Conservation (phyloP, 2,888 invertebrate species). For the Allacma fusca region DNA sequence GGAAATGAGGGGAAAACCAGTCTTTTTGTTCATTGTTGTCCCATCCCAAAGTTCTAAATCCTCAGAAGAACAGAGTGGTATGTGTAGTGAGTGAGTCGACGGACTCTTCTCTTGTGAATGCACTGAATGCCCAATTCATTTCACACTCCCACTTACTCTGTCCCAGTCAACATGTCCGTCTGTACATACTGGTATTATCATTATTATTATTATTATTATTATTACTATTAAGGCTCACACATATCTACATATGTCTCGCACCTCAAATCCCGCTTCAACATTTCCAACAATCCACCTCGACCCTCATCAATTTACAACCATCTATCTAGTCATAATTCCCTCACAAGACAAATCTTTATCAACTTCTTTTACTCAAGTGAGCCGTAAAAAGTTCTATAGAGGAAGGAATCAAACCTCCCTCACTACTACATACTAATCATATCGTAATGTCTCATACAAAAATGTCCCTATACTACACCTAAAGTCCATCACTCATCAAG, state of each 20-base stretch:
- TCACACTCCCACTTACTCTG: not conserved
- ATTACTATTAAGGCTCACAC: too few relatives aligned
- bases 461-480: too few relatives aligned
- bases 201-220: too few relatives aligned
- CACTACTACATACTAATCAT: too few relatives aligned
- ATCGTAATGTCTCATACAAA: too few relatives aligned
- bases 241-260: too few relatives aligned
- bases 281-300: not conserved
- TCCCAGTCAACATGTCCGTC: not conserved
- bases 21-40: not conserved
- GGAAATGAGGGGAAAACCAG: conserved; percentile 5
- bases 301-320: not conserved
- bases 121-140: conserved; percentile 8
- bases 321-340: not conserved
- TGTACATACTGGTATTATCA: too few relatives aligned
- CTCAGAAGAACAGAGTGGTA: too few relatives aligned
- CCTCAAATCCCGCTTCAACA: not conserved
- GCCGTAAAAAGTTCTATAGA: too few relatives aligned
- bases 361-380: not conserved
- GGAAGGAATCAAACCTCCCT: too few relatives aligned
- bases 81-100: not conserved
- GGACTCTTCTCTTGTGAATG: too few relatives aligned
- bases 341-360: not conserved
- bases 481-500: too few relatives aligned
- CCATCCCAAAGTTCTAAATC: not conserved